These are phyloP conservation scores for Agrotis clavis DNA, from an alignment of 2,888 invertebrate species.

Conservation along the genomic window DNA sequence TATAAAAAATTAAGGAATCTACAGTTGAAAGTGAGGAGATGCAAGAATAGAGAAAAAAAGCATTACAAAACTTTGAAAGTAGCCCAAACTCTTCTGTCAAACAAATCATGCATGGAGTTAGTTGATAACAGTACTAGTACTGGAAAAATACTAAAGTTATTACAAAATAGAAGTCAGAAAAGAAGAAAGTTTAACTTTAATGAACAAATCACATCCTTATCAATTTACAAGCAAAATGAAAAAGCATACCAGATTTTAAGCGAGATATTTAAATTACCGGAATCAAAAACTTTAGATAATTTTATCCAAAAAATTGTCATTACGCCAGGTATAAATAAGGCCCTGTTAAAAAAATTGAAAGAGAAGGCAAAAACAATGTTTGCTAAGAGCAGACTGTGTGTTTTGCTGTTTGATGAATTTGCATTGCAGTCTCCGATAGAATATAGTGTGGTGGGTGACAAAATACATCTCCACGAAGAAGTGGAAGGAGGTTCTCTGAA, in stretches of 20 bases:
- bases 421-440: not conserved
- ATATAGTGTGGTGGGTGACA: not conserved
- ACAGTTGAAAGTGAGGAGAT: constrained; percentile 12
- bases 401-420: constrained; percentile 13
- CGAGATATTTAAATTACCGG: constrained; percentile 16
- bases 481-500: not conserved
- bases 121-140: constrained; percentile 10
- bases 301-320: constrained; percentile 19
- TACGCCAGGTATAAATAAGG: not conserved
- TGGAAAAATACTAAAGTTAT: constrained; percentile 8
- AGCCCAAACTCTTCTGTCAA: not conserved
- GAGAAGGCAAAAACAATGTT: not conserved
- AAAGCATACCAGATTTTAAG: constrained; percentile 19
- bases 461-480: not conserved
- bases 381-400: constrained; percentile 17
- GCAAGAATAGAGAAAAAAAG: constrained; percentile 9
- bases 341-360: constrained; percentile 14
- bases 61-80: not conserved
- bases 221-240: constrained; percentile 9
- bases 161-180: constrained; percentile 10
- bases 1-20: not conserved
- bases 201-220: constrained; percentile 8
- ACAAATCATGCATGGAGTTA: not conserved
- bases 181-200: constrained; percentile 20
- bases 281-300: constrained; percentile 12